phyloP scores from a whole-genome alignment of 2,113 vertebrate species.

The Apus apus region DNA sequence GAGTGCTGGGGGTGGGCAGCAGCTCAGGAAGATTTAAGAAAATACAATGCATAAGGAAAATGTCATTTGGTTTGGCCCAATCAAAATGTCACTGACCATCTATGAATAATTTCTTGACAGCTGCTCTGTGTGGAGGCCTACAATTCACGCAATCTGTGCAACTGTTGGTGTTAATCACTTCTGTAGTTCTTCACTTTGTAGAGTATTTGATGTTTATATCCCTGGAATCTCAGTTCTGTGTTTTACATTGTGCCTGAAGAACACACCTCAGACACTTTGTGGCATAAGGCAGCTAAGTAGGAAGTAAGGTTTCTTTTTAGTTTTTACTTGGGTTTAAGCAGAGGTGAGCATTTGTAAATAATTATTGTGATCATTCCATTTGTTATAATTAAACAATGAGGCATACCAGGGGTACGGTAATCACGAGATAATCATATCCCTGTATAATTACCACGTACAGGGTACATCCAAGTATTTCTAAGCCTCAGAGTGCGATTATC shows the following conservation, averaged over 20 bases:
- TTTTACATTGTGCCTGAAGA: not conserved
- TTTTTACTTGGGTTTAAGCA: slow-evolving; percentile 49
- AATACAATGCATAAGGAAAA: slow-evolving; percentile 52
- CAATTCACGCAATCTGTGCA: slow-evolving; percentile 42
- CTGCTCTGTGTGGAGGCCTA: slow-evolving; percentile 14
- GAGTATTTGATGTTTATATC: not conserved
- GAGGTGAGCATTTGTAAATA: slow-evolving; percentile 69
- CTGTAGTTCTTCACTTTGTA: slow-evolving; percentile 10
- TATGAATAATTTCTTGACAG: slow-evolving; percentile 55
- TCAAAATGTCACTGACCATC: slow-evolving; percentile 55
- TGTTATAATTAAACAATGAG: slow-evolving; percentile 79
- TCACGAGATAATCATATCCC: slow-evolving; percentile 74
- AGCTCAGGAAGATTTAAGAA: not conserved
- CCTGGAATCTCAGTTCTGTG: not conserved
- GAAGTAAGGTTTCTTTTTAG: not conserved
- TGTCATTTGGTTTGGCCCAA: slow-evolving; percentile 45
- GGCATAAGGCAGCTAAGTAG: not conserved
- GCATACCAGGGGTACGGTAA: slow-evolving; percentile 60
- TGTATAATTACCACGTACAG: slow-evolving; percentile 65
- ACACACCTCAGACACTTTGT: not conserved
- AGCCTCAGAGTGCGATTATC: slow-evolving; percentile 65
- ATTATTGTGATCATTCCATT: slow-evolving; percentile 70
- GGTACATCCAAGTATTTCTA: slow-evolving; percentile 65
- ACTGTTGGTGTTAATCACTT: slow-evolving; percentile 57
- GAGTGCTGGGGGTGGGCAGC: not conserved